A percentile compares a stretch with the other conserved stretches of the same genome.
Evolutionary conservation across 1,140 invertebrate species (phyloP).

Genomic region (Cyphomyrmex costatus): DNA sequence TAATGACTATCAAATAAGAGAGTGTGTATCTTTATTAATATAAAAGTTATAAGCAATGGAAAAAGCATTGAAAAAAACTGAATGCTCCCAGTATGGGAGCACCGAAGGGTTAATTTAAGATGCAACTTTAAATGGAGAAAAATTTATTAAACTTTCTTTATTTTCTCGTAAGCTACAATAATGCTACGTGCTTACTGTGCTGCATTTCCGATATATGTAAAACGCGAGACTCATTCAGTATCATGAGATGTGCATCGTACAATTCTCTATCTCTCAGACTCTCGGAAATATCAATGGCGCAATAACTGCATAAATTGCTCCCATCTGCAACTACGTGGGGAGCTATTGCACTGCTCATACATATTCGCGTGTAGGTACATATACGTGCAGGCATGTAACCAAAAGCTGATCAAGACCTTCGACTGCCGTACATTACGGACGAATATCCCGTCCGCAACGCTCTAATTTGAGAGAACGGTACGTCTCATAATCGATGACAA

Average conservation of each 20-base stretch:
- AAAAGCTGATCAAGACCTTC: conserved; percentile 41
- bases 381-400: neutral
- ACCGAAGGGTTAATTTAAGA: neutral
- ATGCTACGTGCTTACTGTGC: neutral
- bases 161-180: neutral
- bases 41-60: too few relatives aligned
- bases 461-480: conserved; percentile 45
- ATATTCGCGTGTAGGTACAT: neutral
- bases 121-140: neutral
- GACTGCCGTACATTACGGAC: conserved; percentile 28
- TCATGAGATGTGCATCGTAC: neutral
- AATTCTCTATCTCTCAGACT: neutral
- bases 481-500: conserved; percentile 56
- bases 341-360: conserved; percentile 3
- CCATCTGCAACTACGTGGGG: neutral
- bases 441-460: conserved; percentile 4
- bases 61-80: too few relatives aligned
- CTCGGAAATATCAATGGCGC: conserved; percentile 3
- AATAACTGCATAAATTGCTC: conserved; percentile 18
- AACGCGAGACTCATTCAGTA: neutral
- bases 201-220: neutral
- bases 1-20: too few relatives aligned
- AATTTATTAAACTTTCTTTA: neutral
- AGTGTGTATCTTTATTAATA: too few relatives aligned
- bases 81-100: too few relatives aligned